These are phyloP conservation scores for Lasioglossum morio DNA, from an alignment of 2,888 invertebrate genomes.

Conservation along the genomic window DNA sequence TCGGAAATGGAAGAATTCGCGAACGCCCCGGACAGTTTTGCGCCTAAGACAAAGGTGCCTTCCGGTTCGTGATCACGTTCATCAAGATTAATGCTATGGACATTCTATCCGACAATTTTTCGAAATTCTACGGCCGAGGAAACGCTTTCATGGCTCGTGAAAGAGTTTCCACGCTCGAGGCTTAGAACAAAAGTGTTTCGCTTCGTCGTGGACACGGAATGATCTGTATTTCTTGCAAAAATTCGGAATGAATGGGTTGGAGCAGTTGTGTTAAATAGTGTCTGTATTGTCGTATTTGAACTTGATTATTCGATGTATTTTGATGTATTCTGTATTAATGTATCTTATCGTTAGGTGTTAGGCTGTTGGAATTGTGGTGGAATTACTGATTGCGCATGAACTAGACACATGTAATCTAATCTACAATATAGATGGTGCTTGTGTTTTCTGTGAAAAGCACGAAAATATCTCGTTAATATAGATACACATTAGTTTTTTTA, in stretches of 20 bases:
- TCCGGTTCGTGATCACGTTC: not conserved
- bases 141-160: not conserved
- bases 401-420: not conserved
- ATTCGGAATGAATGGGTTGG: not conserved
- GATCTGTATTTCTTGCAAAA: not conserved
- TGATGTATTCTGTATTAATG: not conserved
- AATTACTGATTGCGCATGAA: not conserved
- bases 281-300: not conserved
- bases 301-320: not conserved
- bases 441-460: not conserved
- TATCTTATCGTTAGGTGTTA: not conserved
- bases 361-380: not conserved
- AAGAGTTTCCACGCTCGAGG: conserved; percentile 2
- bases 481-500: not conserved
- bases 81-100: not conserved
- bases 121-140: not conserved
- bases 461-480: not conserved
- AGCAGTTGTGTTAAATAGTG: not conserved
- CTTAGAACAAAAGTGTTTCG: not conserved
- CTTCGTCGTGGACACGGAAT: not conserved
- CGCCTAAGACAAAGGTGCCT: conserved; percentile 23
- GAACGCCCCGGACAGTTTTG: conserved; percentile 28
- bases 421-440: not conserved
- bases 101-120: not conserved
- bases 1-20: conserved; percentile 29